phyloP scores from a whole-genome alignment of 2,797 vertebrate genomes.

The Buceros bicornis region DNA sequence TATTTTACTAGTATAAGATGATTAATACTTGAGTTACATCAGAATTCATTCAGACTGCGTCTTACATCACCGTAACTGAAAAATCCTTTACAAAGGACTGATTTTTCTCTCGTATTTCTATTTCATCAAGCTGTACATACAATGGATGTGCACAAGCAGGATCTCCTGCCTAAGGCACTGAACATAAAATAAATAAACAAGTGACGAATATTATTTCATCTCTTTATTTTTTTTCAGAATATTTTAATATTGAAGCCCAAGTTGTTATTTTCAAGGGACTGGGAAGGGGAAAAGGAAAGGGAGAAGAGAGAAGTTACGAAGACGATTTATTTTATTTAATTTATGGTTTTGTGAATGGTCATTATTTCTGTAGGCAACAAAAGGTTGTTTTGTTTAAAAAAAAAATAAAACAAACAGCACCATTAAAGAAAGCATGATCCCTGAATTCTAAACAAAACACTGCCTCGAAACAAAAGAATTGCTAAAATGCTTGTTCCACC shows the following conservation, averaged over 20 bases:
- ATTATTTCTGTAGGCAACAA: slow-evolving; percentile 82
- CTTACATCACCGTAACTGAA: neutral
- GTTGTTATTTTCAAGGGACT: slow-evolving; percentile 76
- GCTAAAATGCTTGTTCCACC: slow-evolving; percentile 76
- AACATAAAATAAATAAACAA: slow-evolving; percentile 68
- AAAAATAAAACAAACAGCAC: slow-evolving; percentile 80
- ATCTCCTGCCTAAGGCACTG: slow-evolving; percentile 33
- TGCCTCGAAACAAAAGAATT: slow-evolving; percentile 72
- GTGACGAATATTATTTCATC: slow-evolving; percentile 73
- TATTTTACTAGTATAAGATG: slow-evolving; percentile 35
- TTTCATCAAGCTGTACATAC: slow-evolving; percentile 1
- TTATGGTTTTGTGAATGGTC: slow-evolving; percentile 80
- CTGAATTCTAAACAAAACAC: slow-evolving; percentile 89
- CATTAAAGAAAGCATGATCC: slow-evolving; percentile 88
- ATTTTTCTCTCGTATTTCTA: neutral
- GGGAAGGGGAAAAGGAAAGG: slow-evolving; percentile 74
- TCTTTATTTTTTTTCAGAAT: slow-evolving; percentile 84
- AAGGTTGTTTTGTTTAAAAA: slow-evolving; percentile 75
- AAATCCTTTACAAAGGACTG: neutral
- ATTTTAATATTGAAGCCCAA: slow-evolving; percentile 83
- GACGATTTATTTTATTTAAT: slow-evolving; percentile 80
- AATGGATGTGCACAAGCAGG: neutral
- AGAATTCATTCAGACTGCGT: neutral
- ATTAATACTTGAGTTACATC: slow-evolving; percentile 3
- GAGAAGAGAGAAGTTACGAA: slow-evolving; percentile 75